phyloP scores from a whole-genome alignment of 2,797 vertebrate species.

The Chelidonichthys spinosus region DNA sequence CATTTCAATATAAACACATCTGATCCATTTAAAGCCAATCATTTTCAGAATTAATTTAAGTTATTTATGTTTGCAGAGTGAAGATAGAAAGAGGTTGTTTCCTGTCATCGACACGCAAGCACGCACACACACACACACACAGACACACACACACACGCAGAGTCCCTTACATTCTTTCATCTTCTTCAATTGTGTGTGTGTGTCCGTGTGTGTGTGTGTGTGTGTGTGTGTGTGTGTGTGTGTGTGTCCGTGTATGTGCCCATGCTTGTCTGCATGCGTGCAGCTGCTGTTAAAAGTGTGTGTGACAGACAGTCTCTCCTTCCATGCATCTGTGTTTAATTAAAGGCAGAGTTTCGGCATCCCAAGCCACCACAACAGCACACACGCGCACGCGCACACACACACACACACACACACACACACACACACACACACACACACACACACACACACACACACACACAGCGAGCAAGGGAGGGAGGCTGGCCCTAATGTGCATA shows the following conservation, averaged over 20 bases:
- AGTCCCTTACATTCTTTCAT: conserved; percentile 68
- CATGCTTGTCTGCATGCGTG: conserved; percentile 63
- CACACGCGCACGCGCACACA: conserved; percentile 53
- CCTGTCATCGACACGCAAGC: conserved; percentile 30
- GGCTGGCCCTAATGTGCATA: conserved; percentile 86
- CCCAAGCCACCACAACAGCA: conserved; percentile 83
- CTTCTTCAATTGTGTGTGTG: conserved; percentile 57
- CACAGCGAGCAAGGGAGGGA: conserved; percentile 60
- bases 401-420: conserved; percentile 59
- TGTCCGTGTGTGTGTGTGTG: conserved; percentile 45
- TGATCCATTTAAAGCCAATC: conserved; percentile 50
- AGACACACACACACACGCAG: neutral
- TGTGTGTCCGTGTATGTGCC: conserved; percentile 44
- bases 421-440: conserved; percentile 29
- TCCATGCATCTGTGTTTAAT: conserved; percentile 91
- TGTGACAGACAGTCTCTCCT: conserved; percentile 89
- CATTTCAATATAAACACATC: conserved; percentile 34
- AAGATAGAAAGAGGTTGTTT: conserved; percentile 55
- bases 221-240: conserved; percentile 43
- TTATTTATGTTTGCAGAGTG: conserved; percentile 56
- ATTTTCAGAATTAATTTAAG: conserved; percentile 59
- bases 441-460: conserved; percentile 33
- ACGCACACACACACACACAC: conserved; percentile 30
- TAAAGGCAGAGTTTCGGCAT: conserved; percentile 90
- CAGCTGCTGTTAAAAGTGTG: conserved; percentile 74